Conservation (phyloP, 2,888 invertebrate species). For the Phytoseiulus persimilis region DNA sequence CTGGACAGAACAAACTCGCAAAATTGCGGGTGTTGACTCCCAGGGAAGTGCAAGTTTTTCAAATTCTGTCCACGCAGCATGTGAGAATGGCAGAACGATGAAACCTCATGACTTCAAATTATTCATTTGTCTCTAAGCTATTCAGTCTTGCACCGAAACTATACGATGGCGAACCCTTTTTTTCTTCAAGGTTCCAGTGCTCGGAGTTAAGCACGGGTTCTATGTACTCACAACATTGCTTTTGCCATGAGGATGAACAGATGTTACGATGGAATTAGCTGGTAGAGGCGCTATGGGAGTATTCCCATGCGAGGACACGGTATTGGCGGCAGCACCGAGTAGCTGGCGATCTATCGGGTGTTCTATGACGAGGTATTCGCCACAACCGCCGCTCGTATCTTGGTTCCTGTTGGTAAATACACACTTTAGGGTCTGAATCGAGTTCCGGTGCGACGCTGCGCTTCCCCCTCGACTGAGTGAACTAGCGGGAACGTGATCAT, state of each 20-base stretch:
- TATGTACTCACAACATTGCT: constrained; percentile 43
- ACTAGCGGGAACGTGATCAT: too few species aligned
- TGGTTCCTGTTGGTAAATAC: background rate
- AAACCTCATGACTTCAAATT: too few species aligned
- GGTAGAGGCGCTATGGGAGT: constrained; percentile 28
- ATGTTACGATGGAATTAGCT: constrained; percentile 8
- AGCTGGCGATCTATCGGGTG: constrained; percentile 23
- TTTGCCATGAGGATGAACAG: constrained; percentile 49
- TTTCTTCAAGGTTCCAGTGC: background rate
- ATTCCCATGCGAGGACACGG: constrained; percentile 9
- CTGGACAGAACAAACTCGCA: constrained; percentile 92
- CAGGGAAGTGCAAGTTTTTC: constrained; percentile 91
- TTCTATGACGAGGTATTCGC: constrained; percentile 30
- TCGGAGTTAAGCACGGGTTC: background rate
- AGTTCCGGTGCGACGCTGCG: too few species aligned
- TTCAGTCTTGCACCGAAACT: too few species aligned
- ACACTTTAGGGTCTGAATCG: background rate
- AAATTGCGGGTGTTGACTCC: constrained; percentile 87
- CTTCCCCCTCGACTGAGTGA: too few species aligned
- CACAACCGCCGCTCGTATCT: background rate
- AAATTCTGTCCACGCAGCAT: constrained; percentile 48
- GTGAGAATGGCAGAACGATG: background rate
- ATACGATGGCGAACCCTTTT: too few species aligned
- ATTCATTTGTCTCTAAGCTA: too few species aligned
- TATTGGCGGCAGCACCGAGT: constrained; percentile 8